These are phyloP conservation scores for Ochlodes sylvanus DNA, from an alignment of 2,888 invertebrate species.

Conservation along the genomic window DNA sequence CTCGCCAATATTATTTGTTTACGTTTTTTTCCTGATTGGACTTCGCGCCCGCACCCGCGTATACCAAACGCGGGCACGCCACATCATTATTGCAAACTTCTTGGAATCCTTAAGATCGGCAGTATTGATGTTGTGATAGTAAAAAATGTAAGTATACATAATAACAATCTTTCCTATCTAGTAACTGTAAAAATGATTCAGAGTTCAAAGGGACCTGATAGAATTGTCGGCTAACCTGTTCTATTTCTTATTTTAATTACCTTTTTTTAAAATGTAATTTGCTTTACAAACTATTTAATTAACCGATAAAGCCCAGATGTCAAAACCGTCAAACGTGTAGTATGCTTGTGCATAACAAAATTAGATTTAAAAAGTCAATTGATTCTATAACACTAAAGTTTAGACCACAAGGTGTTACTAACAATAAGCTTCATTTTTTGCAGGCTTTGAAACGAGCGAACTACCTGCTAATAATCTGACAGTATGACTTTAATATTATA, in stretches of 20 bases:
- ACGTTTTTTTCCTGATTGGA: conserved; percentile 59
- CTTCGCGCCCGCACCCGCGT: conserved; percentile 41
- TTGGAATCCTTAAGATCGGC: background rate
- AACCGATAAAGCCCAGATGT: no score
- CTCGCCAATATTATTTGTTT: conserved; percentile 59
- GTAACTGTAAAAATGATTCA: no score
- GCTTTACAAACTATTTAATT: no score
- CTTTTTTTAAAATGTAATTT: no score
- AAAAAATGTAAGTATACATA: no score
- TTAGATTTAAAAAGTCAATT: background rate
- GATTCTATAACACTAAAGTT: background rate
- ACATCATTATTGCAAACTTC: conserved; percentile 35
- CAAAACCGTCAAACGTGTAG: no score
- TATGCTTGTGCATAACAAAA: no score
- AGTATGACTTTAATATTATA: conserved; percentile 1
- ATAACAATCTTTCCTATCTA: no score
- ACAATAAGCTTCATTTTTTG: background rate
- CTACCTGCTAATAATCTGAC: background rate
- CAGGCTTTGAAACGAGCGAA: background rate
- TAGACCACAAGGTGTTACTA: no score
- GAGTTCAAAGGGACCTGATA: no score
- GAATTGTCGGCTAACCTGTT: no score
- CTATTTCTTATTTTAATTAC: no score
- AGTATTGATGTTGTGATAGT: background rate
- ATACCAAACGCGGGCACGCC: conserved; percentile 43